These are phyloP conservation scores for Sciurus niger DNA, from an alignment of 2,113 vertebrate genomes.

Conservation along the genomic window DNA sequence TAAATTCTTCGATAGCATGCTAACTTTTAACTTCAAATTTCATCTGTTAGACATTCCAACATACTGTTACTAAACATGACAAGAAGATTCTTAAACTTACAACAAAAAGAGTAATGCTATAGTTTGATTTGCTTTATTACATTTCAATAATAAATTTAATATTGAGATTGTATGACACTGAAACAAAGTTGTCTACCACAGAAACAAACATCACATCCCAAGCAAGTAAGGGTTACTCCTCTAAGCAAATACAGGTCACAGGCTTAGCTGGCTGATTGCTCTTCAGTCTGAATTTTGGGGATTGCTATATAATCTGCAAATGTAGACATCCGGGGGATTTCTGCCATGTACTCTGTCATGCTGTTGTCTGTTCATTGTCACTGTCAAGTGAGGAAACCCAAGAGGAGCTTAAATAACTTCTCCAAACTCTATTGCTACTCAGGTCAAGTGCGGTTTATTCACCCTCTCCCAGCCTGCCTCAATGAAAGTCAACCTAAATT, in stretches of 20 bases:
- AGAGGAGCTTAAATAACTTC: not conserved
- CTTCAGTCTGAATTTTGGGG: not conserved
- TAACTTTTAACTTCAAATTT: not conserved
- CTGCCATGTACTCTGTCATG: not conserved
- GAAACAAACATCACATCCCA: not conserved
- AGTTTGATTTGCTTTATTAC: not conserved
- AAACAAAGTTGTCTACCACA: not conserved
- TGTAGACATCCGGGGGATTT: not conserved
- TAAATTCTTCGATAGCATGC: not conserved
- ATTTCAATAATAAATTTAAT: not conserved
- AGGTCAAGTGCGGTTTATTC: too few species aligned
- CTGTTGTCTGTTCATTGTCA: too few species aligned
- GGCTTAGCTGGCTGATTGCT: not conserved
- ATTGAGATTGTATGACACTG: not conserved
- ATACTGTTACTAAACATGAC: not conserved
- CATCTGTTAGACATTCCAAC: not conserved
- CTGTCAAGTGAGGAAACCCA: too few species aligned
- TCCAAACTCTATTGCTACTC: not conserved
- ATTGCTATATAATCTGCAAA: too few species aligned
- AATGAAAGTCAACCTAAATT: not conserved
- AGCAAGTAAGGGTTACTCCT: fast-evolving
- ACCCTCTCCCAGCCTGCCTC: not conserved
- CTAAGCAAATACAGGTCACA: not conserved
- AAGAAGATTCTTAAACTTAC: not conserved
- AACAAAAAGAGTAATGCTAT: not conserved